A percentile compares a stretch with the other conserved stretches of the same genome.
phyloP scores from a whole-genome alignment of 1,140 invertebrate genomes.

The Drosophila malerkotliana region DNA sequence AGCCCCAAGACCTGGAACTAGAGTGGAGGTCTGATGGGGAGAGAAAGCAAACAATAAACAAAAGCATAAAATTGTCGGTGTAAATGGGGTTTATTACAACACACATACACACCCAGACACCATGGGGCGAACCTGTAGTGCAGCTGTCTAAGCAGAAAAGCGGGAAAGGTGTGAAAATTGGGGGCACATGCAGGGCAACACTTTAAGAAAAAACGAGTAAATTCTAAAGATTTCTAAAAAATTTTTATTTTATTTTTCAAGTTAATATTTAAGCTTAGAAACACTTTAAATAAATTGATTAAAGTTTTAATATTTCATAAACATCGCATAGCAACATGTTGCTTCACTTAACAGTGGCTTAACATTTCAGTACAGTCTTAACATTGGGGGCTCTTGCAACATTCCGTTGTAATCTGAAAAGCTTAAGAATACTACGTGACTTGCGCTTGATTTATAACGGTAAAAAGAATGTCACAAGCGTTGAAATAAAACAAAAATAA shows the following conservation, averaged over 20 bases:
- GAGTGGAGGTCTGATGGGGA: slow-evolving; percentile 13
- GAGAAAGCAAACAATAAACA: slow-evolving; percentile 59
- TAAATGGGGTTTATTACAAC: slow-evolving; percentile 74
- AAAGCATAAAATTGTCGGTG: slow-evolving; percentile 58
- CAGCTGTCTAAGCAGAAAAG: slow-evolving; percentile 51
- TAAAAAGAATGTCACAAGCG: slow-evolving; percentile 57
- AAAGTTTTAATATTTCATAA: background rate
- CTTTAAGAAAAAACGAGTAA: background rate
- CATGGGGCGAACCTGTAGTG: slow-evolving; percentile 33
- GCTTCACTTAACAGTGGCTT: slow-evolving; percentile 4
- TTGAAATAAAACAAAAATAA: slow-evolving; percentile 26
- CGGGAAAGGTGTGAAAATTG: slow-evolving; percentile 55
- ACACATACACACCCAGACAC: slow-evolving; percentile 12
- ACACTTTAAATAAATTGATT: too few species aligned
- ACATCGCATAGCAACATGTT: slow-evolving; percentile 15
- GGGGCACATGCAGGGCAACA: slow-evolving; percentile 1
- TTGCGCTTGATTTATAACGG: slow-evolving; percentile 57
- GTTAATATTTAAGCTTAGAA: too few species aligned
- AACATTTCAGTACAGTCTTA: too few species aligned
- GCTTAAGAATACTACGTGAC: slow-evolving; percentile 45
- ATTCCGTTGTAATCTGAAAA: slow-evolving; percentile 23
- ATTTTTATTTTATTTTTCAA: too few species aligned
- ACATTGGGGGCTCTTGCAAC: slow-evolving; percentile 1
- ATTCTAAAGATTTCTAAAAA: background rate
- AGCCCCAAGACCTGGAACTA: slow-evolving; percentile 4